A percentile compares a stretch with the other conserved stretches of the same genome.
These are phyloP conservation scores for Dromius quadrimaculatus DNA, from an alignment of 2,888 invertebrate genomes.

Conservation along the genomic window DNA sequence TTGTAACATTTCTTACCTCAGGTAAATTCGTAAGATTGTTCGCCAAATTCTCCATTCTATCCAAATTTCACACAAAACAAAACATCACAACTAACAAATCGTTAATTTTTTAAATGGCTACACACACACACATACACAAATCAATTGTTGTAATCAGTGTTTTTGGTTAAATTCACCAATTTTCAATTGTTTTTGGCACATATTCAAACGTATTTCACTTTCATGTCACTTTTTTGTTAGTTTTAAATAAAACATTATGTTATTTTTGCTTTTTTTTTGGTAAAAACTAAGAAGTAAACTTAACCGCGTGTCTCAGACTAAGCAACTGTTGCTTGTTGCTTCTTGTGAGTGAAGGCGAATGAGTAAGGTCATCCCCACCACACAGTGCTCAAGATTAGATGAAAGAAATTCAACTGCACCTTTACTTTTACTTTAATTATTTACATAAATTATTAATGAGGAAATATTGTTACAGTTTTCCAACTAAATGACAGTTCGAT, in stretches of 20 bases:
- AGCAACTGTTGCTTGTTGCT: conserved; percentile 34
- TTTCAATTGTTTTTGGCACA: background rate
- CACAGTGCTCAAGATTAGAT: conserved; percentile 24
- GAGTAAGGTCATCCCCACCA: conserved; percentile 49
- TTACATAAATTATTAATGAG: conserved; percentile 16
- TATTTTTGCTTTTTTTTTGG: conserved; percentile 20
- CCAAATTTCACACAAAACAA: conserved; percentile 1
- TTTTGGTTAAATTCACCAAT: background rate
- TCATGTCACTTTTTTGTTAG: conserved; percentile 4
- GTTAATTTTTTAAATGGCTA: conserved; percentile 28
- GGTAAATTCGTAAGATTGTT: conserved; percentile 51
- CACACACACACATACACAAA: too few species aligned
- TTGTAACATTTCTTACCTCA: conserved; percentile 45
- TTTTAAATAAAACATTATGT: conserved; percentile 18
- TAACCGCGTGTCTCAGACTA: conserved; percentile 43
- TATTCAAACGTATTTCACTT: conserved; percentile 1
- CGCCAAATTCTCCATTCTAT: conserved; percentile 55
- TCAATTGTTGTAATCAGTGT: conserved; percentile 27
- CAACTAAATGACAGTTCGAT: too few species aligned
- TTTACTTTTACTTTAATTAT: conserved; percentile 26
- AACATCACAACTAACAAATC: conserved; percentile 14
- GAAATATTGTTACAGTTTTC: too few species aligned
- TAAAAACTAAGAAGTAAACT: background rate
- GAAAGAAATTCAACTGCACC: conserved; percentile 30
- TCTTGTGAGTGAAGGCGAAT: conserved; percentile 28